phyloP scores from a whole-genome alignment of 2,113 vertebrate genomes.

The Holacanthus passer region DNA sequence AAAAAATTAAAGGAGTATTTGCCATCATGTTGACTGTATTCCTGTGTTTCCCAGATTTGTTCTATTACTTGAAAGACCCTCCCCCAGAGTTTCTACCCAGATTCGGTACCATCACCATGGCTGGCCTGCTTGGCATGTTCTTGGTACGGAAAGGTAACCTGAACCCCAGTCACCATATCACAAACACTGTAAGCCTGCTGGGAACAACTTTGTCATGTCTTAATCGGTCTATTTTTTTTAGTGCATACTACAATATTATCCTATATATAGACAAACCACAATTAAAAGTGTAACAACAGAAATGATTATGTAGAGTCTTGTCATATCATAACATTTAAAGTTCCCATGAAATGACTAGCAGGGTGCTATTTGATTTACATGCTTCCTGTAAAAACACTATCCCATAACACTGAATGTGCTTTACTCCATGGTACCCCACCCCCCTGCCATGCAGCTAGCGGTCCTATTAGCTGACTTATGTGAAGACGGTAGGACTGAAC shows the following conservation, averaged over 20 bases:
- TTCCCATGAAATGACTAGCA: no score
- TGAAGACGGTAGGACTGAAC: no score
- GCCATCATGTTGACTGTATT: not conserved
- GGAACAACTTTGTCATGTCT: not conserved
- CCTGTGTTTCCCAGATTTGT: constrained; percentile 84
- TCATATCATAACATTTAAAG: not conserved
- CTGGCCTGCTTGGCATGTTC: constrained; percentile 88
- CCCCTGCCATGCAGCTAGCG: no score
- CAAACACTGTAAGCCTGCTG: not conserved
- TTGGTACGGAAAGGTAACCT: constrained; percentile 89
- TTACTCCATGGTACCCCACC: no score
- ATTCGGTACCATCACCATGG: constrained; percentile 86
- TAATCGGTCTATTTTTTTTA: not conserved
- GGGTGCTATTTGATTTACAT: no score
- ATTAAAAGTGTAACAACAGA: not conserved
- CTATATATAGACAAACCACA: not conserved
- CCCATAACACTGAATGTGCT: no score
- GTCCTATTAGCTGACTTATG: no score
- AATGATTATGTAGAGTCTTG: not conserved
- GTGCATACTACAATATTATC: not conserved
- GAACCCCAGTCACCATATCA: not conserved
- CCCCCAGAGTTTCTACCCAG: constrained; percentile 90
- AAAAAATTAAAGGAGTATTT: not conserved
- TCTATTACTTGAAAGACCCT: constrained; percentile 90
- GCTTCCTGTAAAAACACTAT: no score